Evolutionary conservation across 2,113 vertebrate species (phyloP).

Genomic region (Athene noctua): DNA sequence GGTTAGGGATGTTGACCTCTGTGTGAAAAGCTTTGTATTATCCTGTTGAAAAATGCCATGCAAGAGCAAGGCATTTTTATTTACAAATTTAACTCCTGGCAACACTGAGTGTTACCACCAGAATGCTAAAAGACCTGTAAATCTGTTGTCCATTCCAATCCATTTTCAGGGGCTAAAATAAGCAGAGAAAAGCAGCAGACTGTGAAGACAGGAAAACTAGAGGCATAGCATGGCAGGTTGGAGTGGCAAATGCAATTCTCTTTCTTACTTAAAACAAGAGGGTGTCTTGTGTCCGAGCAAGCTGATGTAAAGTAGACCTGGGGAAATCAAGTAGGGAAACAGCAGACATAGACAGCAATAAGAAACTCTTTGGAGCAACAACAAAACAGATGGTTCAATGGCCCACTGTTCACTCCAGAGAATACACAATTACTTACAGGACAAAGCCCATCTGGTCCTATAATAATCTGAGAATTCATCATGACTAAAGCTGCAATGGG

Average conservation of each 20-base stretch:
- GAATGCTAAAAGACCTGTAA: neutral
- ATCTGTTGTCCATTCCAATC: neutral
- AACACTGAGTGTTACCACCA: neutral
- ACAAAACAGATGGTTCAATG: conserved; percentile 44
- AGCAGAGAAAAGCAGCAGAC: neutral
- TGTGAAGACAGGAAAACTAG: neutral
- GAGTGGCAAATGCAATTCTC: neutral
- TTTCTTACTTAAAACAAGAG: neutral
- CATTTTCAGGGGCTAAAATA: neutral
- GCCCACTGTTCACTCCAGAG: conserved; percentile 14
- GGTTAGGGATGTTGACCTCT: neutral
- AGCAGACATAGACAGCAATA: neutral
- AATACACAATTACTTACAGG: conserved; percentile 47
- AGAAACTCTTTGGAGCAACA: conserved; percentile 31
- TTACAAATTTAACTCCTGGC: neutral
- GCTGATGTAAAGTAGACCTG: neutral
- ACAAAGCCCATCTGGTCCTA: conserved; percentile 57
- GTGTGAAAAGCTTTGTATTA: neutral
- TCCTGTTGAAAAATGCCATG: neutral
- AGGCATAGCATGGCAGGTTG: neutral
- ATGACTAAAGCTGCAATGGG: neutral
- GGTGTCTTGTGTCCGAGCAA: neutral
- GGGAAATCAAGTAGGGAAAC: neutral
- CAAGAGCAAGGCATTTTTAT: neutral
- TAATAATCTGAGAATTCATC: conserved; percentile 35